A percentile compares a stretch with the other conserved stretches of the same genome.
phyloP scores from a whole-genome alignment of 2,113 vertebrate species.

The Myanophis thanlyinensis region DNA sequence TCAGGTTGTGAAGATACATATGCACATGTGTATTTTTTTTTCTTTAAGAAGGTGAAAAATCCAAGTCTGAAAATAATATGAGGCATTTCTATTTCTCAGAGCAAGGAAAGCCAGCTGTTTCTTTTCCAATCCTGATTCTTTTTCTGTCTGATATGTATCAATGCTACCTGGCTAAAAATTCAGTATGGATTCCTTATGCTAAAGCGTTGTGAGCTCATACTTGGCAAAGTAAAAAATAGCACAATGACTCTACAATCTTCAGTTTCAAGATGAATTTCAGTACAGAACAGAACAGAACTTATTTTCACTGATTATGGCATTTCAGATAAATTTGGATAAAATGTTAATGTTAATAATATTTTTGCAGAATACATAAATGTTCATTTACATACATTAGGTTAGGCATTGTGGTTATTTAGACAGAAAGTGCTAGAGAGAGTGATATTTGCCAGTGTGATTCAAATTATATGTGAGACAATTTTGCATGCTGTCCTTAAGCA shows the following conservation, averaged over 20 bases:
- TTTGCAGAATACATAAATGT: conserved; percentile 10
- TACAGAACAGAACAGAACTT: background rate
- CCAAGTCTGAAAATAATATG: conserved; percentile 51
- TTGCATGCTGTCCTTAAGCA: conserved; percentile 38
- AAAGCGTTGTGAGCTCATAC: conserved; percentile 15
- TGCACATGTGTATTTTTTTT: background rate
- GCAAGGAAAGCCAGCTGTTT: conserved; percentile 68
- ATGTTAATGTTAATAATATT: background rate
- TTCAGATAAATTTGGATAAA: background rate
- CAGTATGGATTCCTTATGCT: conserved; percentile 38
- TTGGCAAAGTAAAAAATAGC: conserved; percentile 19
- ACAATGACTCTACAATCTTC: background rate
- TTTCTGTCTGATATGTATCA: conserved; percentile 27
- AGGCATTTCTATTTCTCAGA: conserved; percentile 62
- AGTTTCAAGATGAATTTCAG: background rate
- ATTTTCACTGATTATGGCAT: conserved; percentile 4
- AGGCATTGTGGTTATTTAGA: background rate
- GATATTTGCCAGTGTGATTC: conserved; percentile 8
- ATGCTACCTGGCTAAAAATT: conserved; percentile 54
- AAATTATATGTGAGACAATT: conserved; percentile 34
- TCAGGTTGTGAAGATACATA: conserved; percentile 20
- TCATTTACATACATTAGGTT: conserved; percentile 20
- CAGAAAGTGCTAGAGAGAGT: background rate
- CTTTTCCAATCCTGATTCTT: conserved; percentile 47
- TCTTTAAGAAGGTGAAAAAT: conserved; percentile 45